Conservation (phyloP, 2,797 vertebrate genomes). For the Spinus pinus region DNA sequence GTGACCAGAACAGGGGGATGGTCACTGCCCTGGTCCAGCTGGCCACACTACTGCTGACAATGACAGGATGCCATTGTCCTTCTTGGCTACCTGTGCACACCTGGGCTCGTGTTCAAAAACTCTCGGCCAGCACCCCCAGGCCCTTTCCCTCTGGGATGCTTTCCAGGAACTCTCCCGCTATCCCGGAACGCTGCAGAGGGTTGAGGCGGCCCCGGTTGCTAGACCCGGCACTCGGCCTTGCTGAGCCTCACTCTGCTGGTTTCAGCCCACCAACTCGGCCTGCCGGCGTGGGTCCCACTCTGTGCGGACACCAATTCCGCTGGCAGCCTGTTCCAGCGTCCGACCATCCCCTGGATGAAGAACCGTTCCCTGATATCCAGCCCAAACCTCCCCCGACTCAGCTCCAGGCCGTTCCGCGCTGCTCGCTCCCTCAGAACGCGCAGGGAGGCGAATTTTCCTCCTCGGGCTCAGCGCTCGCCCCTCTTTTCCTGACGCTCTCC, state of each 20-base stretch:
- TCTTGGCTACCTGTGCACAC: background rate
- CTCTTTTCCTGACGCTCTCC: too few relatives aligned
- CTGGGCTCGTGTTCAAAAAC: background rate
- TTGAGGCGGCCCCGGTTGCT: background rate
- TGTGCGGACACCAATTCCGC: background rate
- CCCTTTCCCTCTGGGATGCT: background rate
- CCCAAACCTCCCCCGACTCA: background rate
- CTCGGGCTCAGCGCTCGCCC: background rate
- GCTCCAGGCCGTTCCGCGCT: background rate
- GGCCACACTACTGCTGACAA: background rate
- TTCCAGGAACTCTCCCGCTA: too few relatives aligned
- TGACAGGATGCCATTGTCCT: background rate
- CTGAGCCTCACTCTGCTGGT: too few relatives aligned
- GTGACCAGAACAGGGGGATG: background rate
- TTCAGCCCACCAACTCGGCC: background rate
- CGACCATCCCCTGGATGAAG: too few relatives aligned
- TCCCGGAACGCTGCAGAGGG: background rate
- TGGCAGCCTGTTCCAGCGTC: background rate
- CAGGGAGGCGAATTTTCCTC: background rate
- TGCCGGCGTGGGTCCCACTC: background rate
- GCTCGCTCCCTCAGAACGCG: background rate
- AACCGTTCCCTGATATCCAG: background rate
- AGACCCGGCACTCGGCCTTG: background rate
- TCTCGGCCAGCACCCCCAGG: background rate
- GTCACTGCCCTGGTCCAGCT: background rate